Evolutionary conservation across 2,797 vertebrate species (phyloP), one percentile per base, ranked within the genome.

Genomic region (Adelosebastes latens): DNA sequence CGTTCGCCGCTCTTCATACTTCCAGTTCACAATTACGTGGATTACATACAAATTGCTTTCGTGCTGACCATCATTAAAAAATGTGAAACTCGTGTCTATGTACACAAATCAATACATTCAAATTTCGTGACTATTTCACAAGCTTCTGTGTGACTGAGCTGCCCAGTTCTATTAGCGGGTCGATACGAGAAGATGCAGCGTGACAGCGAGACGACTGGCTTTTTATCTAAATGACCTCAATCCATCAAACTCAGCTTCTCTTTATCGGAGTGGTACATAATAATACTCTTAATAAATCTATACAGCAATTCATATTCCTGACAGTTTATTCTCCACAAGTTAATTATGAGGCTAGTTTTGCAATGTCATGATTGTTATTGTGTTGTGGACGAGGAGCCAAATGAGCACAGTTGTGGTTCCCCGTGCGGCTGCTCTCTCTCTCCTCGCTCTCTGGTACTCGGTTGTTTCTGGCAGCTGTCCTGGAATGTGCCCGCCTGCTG

Each of bases 391-490:
- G 32, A 72, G 34, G 55, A 85, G 82, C 61, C 70, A 77, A 73
- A 81, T 66, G 71, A 79, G 22, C 56, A 16, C 77, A 66, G 75
- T 75, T 79, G 70, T 52, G 77, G 63, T 77, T 55, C 76, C 52
- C 69, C 4, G 34, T 55, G 12, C 12, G 24, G 32, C 67, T 49
- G 62, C 63, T 83, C 65, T 68, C 72, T 11, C 34, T 69, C 73
- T 56, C 16, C 55, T 63, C 6, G 18, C 59, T 61, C 69, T 72
- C 72, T 76, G 78, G 68, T 83, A 22, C 76, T 63, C 7, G 24
- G 65, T 82, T 80, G 70, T 80, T 87, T 88, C 85, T 93, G 90
- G 92, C 88, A 84, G 62, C 80, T 53, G 72, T 91, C 83, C 90
- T 89, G 86, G 89, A 91, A 92, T 92, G 90, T 79, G 80, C 69